These are phyloP conservation scores for Dione juno DNA, from an alignment of 2,888 invertebrate species.

Conservation along the genomic window DNA sequence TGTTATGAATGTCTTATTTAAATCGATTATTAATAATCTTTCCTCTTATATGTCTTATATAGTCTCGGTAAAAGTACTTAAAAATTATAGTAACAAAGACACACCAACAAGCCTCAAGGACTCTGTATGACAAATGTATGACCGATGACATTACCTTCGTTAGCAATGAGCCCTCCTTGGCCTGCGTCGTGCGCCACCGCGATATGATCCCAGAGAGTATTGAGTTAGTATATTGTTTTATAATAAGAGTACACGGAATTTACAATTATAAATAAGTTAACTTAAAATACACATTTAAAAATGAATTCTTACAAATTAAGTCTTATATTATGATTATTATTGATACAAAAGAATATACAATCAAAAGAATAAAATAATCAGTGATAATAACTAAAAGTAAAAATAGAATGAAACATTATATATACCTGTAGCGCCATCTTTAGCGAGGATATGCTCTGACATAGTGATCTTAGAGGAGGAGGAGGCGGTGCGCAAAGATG, in stretches of 20 bases:
- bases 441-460: constrained; percentile 90
- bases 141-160: constrained; percentile 70
- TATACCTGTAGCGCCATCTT: constrained; percentile 87
- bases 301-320: neutral
- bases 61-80: no score
- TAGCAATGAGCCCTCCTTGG: constrained; percentile 79
- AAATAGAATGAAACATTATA: neutral
- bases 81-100: constrained; percentile 11
- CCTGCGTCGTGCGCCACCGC: constrained; percentile 58
- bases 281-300: neutral
- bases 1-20: no score
- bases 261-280: constrained; percentile 6
- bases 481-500: constrained; percentile 96
- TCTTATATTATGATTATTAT: neutral
- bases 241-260: constrained; percentile 28
- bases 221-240: constrained; percentile 65
- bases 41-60: no score
- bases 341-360: neutral
- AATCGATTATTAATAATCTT: no score
- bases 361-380: neutral
- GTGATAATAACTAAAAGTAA: neutral
- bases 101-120: neutral
- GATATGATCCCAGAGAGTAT: constrained; percentile 65
- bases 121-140: constrained; percentile 25
- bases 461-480: constrained; percentile 96